Percentiles rank a stretch among this genome's conserved stretches.
Conservation (phyloP, 2,888 invertebrate species). For the Dyspetes luteomarginatus region DNA sequence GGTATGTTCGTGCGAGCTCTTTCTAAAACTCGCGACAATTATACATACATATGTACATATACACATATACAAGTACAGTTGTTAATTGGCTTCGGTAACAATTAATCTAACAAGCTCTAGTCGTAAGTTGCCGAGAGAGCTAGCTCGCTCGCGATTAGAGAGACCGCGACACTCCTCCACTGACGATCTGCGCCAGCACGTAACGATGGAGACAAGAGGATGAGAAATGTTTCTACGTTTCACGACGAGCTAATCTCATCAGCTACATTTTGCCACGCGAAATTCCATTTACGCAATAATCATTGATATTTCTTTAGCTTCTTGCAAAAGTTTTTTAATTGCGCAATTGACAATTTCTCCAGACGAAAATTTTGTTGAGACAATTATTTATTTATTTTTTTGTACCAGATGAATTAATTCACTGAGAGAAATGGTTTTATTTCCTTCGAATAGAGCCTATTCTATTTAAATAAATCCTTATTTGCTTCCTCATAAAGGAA, state of each 20-base stretch:
- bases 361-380: too few relatives aligned
- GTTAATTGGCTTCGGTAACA: slow-evolving; percentile 66
- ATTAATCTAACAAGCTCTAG: slow-evolving; percentile 60
- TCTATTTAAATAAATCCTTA: too few relatives aligned
- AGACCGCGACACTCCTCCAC: slow-evolving; percentile 10
- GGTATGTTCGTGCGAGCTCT: slow-evolving; percentile 20
- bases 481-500: too few relatives aligned
- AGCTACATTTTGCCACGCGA: too few relatives aligned
- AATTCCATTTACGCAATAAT: slow-evolving; percentile 26
- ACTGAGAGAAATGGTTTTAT: too few relatives aligned
- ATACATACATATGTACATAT: slow-evolving; percentile 1
- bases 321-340: too few relatives aligned
- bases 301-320: too few relatives aligned
- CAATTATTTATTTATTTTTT: too few relatives aligned
- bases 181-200: slow-evolving; percentile 30
- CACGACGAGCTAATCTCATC: background rate
- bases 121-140: slow-evolving; percentile 34
- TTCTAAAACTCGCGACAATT: slow-evolving; percentile 10
- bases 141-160: background rate
- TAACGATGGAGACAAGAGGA: slow-evolving; percentile 26
- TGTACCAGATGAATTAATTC: too few relatives aligned
- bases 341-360: too few relatives aligned
- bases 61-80: slow-evolving; percentile 38
- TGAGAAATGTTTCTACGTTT: slow-evolving; percentile 52
- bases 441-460: too few relatives aligned